Base-by-base conservation (phyloP, 53 echinoderm and acorn worm genomes). In the Echinarachnius parma region DNA sequence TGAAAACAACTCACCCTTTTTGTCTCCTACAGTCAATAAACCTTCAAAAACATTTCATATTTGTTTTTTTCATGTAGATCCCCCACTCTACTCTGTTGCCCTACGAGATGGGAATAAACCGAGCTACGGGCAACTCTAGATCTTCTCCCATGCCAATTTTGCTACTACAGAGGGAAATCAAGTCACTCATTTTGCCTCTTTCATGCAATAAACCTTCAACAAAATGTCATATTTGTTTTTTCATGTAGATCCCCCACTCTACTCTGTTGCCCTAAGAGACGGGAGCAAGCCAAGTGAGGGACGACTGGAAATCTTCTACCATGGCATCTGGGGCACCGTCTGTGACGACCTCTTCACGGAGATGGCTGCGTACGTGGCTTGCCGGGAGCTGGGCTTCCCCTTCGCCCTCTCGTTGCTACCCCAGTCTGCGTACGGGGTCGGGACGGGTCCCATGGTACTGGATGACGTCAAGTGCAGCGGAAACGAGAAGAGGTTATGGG, bases 261-360 rank as follows among this genome's bases (percentile, higher is more conserved):
- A 72, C 56, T 72, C 74, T 4, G 23, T 72, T 34, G 56, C 56
- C 4, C 46, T 72, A 28, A 55, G 5, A 8, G 74, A 19, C 20
- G 74, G 74, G 25, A 37, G 29, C 46, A 35, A 1, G 25, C 55
- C 74, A 21, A 72, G 34, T 42, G 74, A 72, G 57, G 74, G 74
- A 26, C 22, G 74, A n/a, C 55, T 72, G 9, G 74, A 72, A 44
- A 28, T 72, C 39, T 72, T 72, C 29, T 54, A 54, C 74, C 74
- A 72, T 18, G 74, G 74, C 55, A 56, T 72, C 16, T 72, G 74
- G 74, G 74, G 74, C 13, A 72, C 57, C 8, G 57, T 72, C 8
- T 72, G 74, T 9, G 57, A 72, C 25, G 74, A 72, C 28, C 46
- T 22, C 29, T 72, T 72, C 44, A 25, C 55, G 13, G 35, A 35